Evolutionary conservation across 2,888 invertebrate species (phyloP).

Genomic region (Caenorhabditis sp.): DNA sequence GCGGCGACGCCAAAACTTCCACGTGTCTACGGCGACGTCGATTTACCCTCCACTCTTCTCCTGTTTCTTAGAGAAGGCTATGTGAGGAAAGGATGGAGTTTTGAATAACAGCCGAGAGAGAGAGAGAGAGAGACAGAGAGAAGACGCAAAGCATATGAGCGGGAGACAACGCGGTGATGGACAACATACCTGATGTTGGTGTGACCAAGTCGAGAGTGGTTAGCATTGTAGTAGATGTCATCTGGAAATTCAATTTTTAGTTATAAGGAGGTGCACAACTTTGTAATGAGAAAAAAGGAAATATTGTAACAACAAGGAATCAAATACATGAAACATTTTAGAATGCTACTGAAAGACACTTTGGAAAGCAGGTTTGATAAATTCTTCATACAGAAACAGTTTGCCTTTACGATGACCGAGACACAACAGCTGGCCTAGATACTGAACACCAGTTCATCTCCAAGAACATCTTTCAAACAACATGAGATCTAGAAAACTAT

Average conservation of each 20-base stretch:
- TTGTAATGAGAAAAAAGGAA: too few species aligned
- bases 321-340: too few species aligned
- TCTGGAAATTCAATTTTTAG: conserved; percentile 8
- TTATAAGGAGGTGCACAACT: not conserved
- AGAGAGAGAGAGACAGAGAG: conserved; percentile 4
- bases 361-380: not conserved
- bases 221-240: conserved; percentile 56
- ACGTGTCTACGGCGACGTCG: conserved; percentile 36
- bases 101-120: too few species aligned
- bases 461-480: not conserved
- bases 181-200: conserved; percentile 51
- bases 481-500: not conserved
- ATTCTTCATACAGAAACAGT: too few species aligned
- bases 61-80: not conserved
- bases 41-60: not conserved
- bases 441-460: too few species aligned
- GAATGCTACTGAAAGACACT: not conserved
- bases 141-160: not conserved
- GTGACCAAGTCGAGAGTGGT: conserved; percentile 64
- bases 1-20: conserved; percentile 23
- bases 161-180: not conserved
- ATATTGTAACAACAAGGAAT: too few species aligned
- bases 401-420: too few species aligned
- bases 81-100: not conserved
- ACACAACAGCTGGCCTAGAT: too few species aligned